Evolutionary conservation across 2,113 vertebrate genomes (phyloP), one percentile per base, ranked within the genome.

Genomic region (Macroglossus sobrinus): DNA sequence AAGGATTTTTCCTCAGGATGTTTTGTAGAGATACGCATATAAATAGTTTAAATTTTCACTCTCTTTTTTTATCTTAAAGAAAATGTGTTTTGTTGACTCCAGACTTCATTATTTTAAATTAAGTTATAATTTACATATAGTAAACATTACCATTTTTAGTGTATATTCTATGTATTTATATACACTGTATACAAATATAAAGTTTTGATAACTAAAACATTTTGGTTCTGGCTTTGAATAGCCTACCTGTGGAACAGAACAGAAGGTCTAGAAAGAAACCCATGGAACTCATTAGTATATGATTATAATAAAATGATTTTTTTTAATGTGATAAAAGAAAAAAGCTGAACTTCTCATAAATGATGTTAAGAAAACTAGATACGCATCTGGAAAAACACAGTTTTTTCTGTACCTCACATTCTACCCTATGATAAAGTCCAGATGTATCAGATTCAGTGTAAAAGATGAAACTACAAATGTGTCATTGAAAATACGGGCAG

Each of bases 91-190:
- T 95, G 26, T 82, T 96, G 40, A 84, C 40, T 59, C 92, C 5
- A 57, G 19, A 57, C n/a, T 85, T 93, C 68, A 59, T 89, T 76
- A 45, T 57, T 94, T 75, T 94, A 75, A 90, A 47, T 22, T 81
- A 63, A 69, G n/a, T 26, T 45, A 21, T 80, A 85, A 63, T 79
- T 81, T 90, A 35, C 13, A 55, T 78, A 63, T 0, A 30, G 33
- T 35, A 59, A 79, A 15, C 35, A 43, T 94, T 64, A 63, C 38
- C 26, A n/a, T 47, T 86, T 96, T 93, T 92, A 53, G 24, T 66
- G 14, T 84, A 61, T 81, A 16, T 9, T 19, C 14, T 47, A 0
- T 71, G n/a, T 69, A 50, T 66, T 10, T 21, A 26, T 66, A 55
- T 3, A 89, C 9, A 59, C 26, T 57, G 11, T 75, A 59, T 71